Percentiles rank a stretch among this genome's conserved stretches.
Conservation (phyloP, 2,113 vertebrate genomes). For the Madoqua kirkii region DNA sequence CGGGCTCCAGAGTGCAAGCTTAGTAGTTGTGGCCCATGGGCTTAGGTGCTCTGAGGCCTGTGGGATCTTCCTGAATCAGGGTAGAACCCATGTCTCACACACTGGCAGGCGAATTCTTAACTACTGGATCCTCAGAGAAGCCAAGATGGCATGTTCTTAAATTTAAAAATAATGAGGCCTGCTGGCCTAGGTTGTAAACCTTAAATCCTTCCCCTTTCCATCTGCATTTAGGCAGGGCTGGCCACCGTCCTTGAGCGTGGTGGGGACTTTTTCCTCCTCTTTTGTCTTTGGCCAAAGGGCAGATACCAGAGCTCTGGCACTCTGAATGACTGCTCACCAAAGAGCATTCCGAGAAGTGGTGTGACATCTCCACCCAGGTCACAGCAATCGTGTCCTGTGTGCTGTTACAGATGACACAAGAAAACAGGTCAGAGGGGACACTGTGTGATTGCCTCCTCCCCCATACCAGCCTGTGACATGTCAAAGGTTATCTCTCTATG, state of each 20-base stretch:
- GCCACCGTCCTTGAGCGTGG: not conserved
- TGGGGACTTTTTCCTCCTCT: not conserved
- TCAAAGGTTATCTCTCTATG: not conserved
- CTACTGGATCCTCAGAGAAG: not conserved
- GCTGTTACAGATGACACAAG: not conserved
- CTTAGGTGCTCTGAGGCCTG: not conserved
- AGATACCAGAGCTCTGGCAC: not conserved
- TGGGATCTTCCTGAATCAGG: not conserved
- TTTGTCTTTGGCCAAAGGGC: not conserved
- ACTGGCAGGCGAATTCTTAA: not conserved
- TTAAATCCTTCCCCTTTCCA: not conserved
- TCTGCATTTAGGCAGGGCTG: not conserved
- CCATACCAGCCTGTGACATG: not conserved
- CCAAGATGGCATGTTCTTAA: not conserved
- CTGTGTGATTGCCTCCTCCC: not conserved
- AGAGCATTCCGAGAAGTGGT: not conserved
- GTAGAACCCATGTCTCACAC: not conserved
- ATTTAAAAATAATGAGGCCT: not conserved
- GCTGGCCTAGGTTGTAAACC: not conserved
- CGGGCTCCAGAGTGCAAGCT: not conserved
- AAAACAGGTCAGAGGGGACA: not conserved
- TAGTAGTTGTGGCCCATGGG: not conserved
- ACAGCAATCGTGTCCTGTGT: not conserved
- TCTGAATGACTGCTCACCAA: not conserved
- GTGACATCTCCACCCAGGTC: not conserved